These are phyloP conservation scores for Vidua chalybeata DNA, from an alignment of 2,113 vertebrate species.

Conservation along the genomic window DNA sequence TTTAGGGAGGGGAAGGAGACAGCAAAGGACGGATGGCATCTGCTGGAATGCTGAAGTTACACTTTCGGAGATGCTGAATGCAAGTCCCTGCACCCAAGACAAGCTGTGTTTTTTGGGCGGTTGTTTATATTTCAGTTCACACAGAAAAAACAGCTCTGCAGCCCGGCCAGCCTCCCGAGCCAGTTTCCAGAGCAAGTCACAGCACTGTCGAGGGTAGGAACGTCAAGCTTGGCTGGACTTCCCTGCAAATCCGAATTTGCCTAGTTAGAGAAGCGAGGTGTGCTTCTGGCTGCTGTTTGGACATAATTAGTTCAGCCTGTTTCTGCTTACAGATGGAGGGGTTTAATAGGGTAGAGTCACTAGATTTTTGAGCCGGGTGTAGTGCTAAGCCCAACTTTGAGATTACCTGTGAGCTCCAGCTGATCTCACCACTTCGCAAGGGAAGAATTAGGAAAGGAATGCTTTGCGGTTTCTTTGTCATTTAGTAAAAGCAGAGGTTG, in stretches of 20 bases:
- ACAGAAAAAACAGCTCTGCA: constrained; percentile 21
- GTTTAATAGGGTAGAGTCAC: neutral
- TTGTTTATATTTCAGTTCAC: constrained; percentile 5
- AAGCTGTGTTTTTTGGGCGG: constrained; percentile 45
- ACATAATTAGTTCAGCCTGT: constrained; percentile 47
- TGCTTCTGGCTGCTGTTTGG: constrained; percentile 17
- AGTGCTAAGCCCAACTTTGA: constrained; percentile 49
- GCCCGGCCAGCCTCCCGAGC: constrained; percentile 1
- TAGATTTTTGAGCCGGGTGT: neutral
- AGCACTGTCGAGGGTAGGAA: neutral
- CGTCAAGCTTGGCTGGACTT: constrained; percentile 53
- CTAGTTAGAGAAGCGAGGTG: neutral
- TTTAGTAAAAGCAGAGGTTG: constrained; percentile 74
- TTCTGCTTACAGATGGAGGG: neutral
- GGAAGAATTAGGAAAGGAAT: constrained; percentile 73
- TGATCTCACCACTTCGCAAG: constrained; percentile 41
- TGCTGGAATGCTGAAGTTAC: neutral
- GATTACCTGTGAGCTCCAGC: constrained; percentile 72
- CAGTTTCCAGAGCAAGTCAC: neutral
- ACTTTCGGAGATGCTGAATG: constrained; percentile 12
- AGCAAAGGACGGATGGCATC: constrained; percentile 14
- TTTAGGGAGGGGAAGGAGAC: constrained; percentile 28
- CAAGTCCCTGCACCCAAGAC: neutral
- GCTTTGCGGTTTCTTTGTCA: constrained; percentile 79
- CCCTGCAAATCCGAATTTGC: neutral